phyloP scores from a whole-genome alignment of 2,113 vertebrate genomes.

The Brachyhypopomus occidentalis region DNA sequence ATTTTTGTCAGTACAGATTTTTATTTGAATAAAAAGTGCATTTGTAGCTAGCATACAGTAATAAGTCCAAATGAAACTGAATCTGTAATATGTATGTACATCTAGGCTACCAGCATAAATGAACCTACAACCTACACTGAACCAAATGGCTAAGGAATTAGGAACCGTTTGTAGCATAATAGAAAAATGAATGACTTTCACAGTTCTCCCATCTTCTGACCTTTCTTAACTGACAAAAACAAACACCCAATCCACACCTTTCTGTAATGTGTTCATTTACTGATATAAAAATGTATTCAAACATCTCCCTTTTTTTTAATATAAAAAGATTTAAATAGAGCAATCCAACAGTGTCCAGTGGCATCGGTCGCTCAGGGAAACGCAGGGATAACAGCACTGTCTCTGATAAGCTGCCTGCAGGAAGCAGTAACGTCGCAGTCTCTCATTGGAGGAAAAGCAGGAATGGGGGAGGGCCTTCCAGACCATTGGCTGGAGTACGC shows the following conservation, averaged over 20 bases:
- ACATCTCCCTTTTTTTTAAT: constrained; percentile 48
- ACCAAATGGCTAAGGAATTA: constrained; percentile 53
- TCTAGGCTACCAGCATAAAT: constrained; percentile 75
- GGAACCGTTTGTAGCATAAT: constrained; percentile 28
- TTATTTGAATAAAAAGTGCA: constrained; percentile 81
- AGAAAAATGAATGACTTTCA: constrained; percentile 33
- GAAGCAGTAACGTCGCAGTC: constrained; percentile 30
- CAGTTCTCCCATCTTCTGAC: constrained; percentile 51
- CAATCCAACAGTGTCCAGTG: constrained; percentile 61
- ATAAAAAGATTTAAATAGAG: constrained; percentile 45
- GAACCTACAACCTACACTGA: constrained; percentile 69
- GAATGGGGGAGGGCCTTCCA: neutral
- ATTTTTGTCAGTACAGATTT: constrained; percentile 64
- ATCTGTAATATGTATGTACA: constrained; percentile 78
- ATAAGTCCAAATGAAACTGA: constrained; percentile 60
- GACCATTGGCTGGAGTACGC: neutral
- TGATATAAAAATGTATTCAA: constrained; percentile 47
- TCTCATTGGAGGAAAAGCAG: constrained; percentile 31
- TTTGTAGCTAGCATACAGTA: constrained; percentile 72
- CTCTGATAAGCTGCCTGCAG: constrained; percentile 44
- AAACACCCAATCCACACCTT: neutral
- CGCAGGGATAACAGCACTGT: constrained; percentile 12
- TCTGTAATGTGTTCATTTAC: constrained; percentile 39
- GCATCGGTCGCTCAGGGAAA: constrained; percentile 46
- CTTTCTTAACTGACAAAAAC: neutral